These are phyloP conservation scores for Orientallactaga bullata DNA, from an alignment of 2,113 vertebrate genomes.

Conservation along the genomic window DNA sequence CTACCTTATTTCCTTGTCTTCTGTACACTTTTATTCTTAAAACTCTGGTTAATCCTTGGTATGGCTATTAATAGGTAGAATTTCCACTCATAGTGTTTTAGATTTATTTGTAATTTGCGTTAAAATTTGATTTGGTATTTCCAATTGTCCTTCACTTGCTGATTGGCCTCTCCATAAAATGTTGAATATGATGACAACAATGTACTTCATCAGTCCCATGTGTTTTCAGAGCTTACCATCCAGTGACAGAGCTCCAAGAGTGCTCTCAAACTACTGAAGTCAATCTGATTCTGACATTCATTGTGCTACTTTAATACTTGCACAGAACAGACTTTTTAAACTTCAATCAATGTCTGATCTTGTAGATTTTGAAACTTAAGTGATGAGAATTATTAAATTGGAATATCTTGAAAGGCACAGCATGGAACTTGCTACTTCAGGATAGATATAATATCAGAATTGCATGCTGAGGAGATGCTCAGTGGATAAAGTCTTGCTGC, in stretches of 20 bases:
- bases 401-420: constrained; percentile 8
- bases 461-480: background rate
- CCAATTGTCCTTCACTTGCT: background rate
- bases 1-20: background rate
- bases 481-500: no score
- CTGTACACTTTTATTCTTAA: background rate
- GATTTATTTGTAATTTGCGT: constrained; percentile 31
- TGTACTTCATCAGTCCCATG: background rate
- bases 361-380: constrained; percentile 45
- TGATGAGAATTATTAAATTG: constrained; percentile 5
- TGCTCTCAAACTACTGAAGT: background rate
- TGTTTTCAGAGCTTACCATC: constrained; percentile 17
- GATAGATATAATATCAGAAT: constrained; percentile 33
- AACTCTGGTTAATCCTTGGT: background rate
- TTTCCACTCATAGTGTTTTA: background rate
- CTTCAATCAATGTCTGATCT: constrained; percentile 41
- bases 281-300: constrained; percentile 8
- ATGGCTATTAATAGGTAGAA: background rate
- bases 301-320: background rate
- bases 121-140: constrained; percentile 41
- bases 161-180: background rate
- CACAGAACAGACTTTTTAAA: constrained; percentile 22
- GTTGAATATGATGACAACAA: constrained; percentile 25
- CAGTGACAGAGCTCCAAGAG: background rate
- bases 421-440: constrained; percentile 21